Evolutionary conservation across 2,888 invertebrate species (phyloP).

Genomic region (Heteropelma amictum): DNA sequence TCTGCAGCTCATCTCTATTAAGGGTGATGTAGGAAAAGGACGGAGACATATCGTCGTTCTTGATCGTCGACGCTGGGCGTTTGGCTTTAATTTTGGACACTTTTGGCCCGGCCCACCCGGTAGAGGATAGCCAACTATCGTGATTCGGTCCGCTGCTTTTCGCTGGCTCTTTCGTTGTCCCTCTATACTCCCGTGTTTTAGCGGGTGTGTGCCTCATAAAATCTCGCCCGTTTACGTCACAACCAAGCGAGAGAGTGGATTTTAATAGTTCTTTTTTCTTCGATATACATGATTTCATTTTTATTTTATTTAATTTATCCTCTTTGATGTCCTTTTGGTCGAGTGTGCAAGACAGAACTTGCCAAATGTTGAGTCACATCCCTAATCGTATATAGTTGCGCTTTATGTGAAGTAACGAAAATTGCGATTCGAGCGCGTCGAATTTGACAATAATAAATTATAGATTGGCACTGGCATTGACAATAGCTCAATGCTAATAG

Average conservation of each 20-base stretch:
- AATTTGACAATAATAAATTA: slow-evolving; percentile 29
- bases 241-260: slow-evolving; percentile 14
- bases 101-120: slow-evolving; percentile 61
- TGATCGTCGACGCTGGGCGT: slow-evolving; percentile 51
- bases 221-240: slow-evolving; percentile 49
- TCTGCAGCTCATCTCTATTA: slow-evolving; percentile 19
- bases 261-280: slow-evolving; percentile 9
- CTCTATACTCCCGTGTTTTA: slow-evolving; percentile 4
- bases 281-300: not conserved
- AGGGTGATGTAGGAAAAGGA: slow-evolving; percentile 29
- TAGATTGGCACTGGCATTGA: slow-evolving; percentile 7
- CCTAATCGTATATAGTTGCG: slow-evolving; percentile 4
- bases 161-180: slow-evolving; percentile 54
- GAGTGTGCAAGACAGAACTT: slow-evolving; percentile 2
- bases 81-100: slow-evolving; percentile 60
- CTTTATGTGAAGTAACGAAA: not conserved
- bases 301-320: slow-evolving; percentile 9
- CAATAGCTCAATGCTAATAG: slow-evolving; percentile 4
- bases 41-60: slow-evolving; percentile 17
- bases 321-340: not conserved
- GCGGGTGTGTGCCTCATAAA: not conserved
- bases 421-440: not conserved
- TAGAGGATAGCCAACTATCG: slow-evolving; percentile 62
- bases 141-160: slow-evolving; percentile 60
- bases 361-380: slow-evolving; percentile 44